Conservation (phyloP, 2,888 invertebrate species). For the Athalia rosae region DNA sequence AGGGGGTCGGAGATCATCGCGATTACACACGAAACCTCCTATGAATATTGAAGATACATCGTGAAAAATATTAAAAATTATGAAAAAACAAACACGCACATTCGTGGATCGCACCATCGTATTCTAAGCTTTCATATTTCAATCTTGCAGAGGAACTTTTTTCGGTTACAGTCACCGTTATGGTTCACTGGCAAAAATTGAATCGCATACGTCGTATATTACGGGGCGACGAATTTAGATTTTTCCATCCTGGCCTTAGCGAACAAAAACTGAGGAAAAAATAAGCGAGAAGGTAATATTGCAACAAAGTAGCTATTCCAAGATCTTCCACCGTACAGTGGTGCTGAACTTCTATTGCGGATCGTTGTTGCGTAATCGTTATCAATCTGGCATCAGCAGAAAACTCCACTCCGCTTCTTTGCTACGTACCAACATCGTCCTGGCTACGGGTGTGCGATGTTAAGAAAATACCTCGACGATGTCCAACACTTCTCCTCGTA, state of each 20-base stretch:
- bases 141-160: constrained; percentile 1
- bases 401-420: constrained; percentile 22
- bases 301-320: not conserved
- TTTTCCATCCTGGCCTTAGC: not conserved
- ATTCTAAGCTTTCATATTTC: constrained; percentile 11
- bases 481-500: constrained; percentile 10
- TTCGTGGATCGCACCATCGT: not conserved
- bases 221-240: not conserved
- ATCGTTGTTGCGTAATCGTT: constrained; percentile 36
- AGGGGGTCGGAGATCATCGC: constrained; percentile 34
- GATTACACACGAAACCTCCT: constrained; percentile 18
- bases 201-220: not conserved
- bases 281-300: not conserved
- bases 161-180: constrained; percentile 9
- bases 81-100: constrained; percentile 5
- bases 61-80: constrained; percentile 8
- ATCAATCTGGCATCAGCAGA: constrained; percentile 31
- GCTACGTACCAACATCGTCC: not conserved
- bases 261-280: not conserved
- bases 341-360: not conserved
- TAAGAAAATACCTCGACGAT: constrained; percentile 18
- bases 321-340: not conserved
- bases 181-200: constrained; percentile 13
- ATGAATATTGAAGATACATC: constrained; percentile 34
- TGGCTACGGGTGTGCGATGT: constrained; percentile 8